These are phyloP conservation scores for Cantharis lateralis DNA, from an alignment of 2,888 invertebrate genomes.

Conservation along the genomic window DNA sequence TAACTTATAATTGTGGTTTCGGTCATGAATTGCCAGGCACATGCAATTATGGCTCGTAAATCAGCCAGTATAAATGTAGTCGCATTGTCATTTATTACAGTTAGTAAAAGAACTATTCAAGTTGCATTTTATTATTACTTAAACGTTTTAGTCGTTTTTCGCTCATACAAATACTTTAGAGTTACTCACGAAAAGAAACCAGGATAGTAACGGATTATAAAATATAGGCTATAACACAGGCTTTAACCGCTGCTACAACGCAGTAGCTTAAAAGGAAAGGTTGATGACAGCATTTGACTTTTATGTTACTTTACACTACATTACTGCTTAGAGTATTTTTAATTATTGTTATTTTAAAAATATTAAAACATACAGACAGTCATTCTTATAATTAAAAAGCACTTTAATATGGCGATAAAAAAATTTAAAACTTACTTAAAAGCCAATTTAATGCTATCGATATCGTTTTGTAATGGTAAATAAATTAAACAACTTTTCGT, in stretches of 20 bases:
- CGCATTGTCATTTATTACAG: constrained; percentile 48
- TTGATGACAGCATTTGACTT: not conserved
- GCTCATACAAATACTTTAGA: not conserved
- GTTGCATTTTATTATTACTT: constrained; percentile 26
- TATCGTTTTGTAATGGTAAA: not conserved
- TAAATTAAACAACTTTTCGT: not conserved
- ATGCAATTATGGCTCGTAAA: constrained; percentile 53
- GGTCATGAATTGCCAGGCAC: constrained; percentile 49
- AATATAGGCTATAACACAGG: not conserved
- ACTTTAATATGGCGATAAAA: not conserved
- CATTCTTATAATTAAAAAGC: not conserved
- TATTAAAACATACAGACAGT: not conserved
- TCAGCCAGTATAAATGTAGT: constrained; percentile 50
- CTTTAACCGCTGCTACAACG: not conserved
- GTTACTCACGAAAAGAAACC: not conserved
- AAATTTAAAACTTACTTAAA: not conserved
- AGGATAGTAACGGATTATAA: not conserved
- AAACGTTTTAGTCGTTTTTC: constrained; percentile 9
- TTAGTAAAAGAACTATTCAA: constrained; percentile 15
- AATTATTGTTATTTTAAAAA: not conserved
- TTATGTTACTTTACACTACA: not conserved
- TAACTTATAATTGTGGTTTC: constrained; percentile 45
- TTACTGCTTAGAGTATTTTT: not conserved
- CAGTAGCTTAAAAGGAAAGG: not conserved
- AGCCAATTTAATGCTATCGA: not conserved